Base-by-base conservation (phyloP, 1,140 invertebrate genomes). In the Tetranychus cinnabarinus region DNA sequence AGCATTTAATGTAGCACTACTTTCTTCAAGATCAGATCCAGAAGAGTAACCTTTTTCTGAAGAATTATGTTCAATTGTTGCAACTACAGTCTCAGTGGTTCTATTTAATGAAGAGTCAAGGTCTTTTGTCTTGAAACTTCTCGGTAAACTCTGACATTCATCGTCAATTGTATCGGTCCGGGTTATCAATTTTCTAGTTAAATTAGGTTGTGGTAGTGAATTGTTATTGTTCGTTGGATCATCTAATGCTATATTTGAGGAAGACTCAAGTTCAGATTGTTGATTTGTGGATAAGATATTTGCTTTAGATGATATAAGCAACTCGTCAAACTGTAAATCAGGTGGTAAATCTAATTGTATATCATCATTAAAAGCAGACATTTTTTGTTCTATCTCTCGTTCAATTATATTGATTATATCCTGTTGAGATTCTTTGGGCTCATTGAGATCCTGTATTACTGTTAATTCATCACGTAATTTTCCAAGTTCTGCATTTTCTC, bases 21-120 rank as follows among this genome's bases (percentile, higher is more conserved):
- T n/a, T 42, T 42, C 39, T 6, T 52, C 82, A 10, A 77, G 72
- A 68, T 86, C 84, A 1, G 83, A 86, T 65, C 82, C 84, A 0
- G 84, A 86, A n/a, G 83, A 85, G 33, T 73, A 72, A 59, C 77
- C 75, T 13, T 78, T 72, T 31, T 81, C 79, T 1, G 71, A 3
- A 70, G 60, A 6, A 68, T 63, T 35, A 70, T 72, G 6, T 63
- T 61, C 1, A 70, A 52, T 5, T 52, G 37, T 46, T 31, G 23
- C 48, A 3, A 39, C 61, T 48, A 50, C 61, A 58, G 35, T 56
- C 56, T 55, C 54, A 3, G 39, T 45, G 13, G 37, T 46, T 34
- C 31, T n/a, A 5, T 35, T 15, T 5, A n/a, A 13, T 6, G 12
- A 13, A 8, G 13, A 39, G 5, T n/a, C 12, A 57, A 15, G 3